Evolutionary conservation across 2,797 vertebrate species (phyloP), one percentile per base, ranked within the genome.

Genomic region (Lithobates sylvaticus): DNA sequence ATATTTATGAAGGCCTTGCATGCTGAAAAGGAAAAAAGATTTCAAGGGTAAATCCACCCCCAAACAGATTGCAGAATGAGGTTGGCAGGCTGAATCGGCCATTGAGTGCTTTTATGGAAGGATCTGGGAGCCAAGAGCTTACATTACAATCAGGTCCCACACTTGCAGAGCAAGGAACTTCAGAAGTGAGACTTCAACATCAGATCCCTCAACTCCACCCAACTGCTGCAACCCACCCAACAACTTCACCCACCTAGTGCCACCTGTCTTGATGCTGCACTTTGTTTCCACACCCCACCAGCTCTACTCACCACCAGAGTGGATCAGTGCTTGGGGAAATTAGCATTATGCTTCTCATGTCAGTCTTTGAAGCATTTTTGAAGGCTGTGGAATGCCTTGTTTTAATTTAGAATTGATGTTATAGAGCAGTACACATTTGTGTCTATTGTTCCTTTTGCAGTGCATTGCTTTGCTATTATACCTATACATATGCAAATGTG

Each of bases 11-110:
- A 44, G 36, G 8, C 50, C 8, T n/a, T 69, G 64, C 78, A 81
- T 81, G 84, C 77, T 47, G 32, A 36, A 54, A 29, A 9, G 42
- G 34, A 72, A 78, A 34, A 61, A 67, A 61, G 8, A 29, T 13
- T 67, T 29, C 13, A 67, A 27, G n/a, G n/a, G 65, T 67, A 29
- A 26, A 13, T 29, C 2, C 10, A 67, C n/a, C 61, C 12, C 23
- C n/a, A 65, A 29, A 67, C 10, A 10, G 26, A 67, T 67, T 10
- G 16, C 26, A 12, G 8, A 29, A 12, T 67, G 65, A 67, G n/a
- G 27, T 23, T 65, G 26, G 10, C 12, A 6, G n/a, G 9, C 5
- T 67, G 65, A 29, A 67, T 13, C n/a, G 5, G 7, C 26, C 64
- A 65, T 27, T 10, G n/a, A 26, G 7, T 27, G 7, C 39, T 26